Conservation (phyloP, 2,888 invertebrate genomes). For the Trachelus stipa region DNA sequence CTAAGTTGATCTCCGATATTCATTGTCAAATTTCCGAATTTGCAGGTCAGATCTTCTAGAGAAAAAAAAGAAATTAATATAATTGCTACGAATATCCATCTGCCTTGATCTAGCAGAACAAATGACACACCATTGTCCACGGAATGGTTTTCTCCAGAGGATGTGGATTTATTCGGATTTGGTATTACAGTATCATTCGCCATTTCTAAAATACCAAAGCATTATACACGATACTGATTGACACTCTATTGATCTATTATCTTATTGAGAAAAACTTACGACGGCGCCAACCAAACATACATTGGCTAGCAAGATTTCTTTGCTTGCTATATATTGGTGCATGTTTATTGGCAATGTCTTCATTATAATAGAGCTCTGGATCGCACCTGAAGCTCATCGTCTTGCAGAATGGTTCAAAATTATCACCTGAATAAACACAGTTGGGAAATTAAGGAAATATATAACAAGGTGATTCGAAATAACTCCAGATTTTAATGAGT, state of each 20-base stretch:
- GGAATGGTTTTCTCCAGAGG: too few relatives aligned
- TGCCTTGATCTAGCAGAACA: too few relatives aligned
- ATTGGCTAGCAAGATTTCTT: conserved; percentile 18
- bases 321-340: conserved; percentile 46
- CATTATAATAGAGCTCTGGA: conserved; percentile 25
- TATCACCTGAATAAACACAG: conserved; percentile 34
- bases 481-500: too few relatives aligned
- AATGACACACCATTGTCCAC: too few relatives aligned
- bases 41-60: too few relatives aligned
- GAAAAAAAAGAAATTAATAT: too few relatives aligned
- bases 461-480: not conserved
- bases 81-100: too few relatives aligned
- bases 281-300: too few relatives aligned
- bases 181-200: conserved; percentile 28
- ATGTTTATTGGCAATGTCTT: conserved; percentile 38
- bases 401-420: conserved; percentile 49
- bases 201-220: conserved; percentile 36
- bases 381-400: conserved; percentile 32
- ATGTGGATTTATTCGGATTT: not conserved
- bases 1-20: too few relatives aligned
- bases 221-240: too few relatives aligned
- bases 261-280: conserved; percentile 41
- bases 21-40: too few relatives aligned
- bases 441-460: not conserved
- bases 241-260: not conserved